A percentile compares a stretch with the other conserved stretches of the same genome.
phyloP scores from a whole-genome alignment of 2,113 vertebrate species.

The Ptychochromis oligacanthus region DNA sequence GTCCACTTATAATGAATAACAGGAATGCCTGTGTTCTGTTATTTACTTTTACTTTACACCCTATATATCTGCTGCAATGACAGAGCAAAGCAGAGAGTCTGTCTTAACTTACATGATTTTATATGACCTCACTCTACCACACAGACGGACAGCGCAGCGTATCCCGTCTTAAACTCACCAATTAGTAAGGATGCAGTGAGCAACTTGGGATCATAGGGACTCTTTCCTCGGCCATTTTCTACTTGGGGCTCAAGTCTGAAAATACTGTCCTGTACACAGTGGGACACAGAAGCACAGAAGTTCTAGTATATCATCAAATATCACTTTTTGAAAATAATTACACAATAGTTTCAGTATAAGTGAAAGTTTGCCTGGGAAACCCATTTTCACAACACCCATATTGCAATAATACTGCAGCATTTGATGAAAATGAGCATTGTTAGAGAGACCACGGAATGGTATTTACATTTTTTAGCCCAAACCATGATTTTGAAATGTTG shows the following conservation, averaged over 20 bases:
- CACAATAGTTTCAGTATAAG: background rate
- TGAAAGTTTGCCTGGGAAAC: background rate
- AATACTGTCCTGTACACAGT: conserved; percentile 86
- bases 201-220: conserved; percentile 96
- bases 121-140: conserved; percentile 22
- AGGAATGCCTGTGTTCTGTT: conserved; percentile 42
- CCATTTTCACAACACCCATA: background rate
- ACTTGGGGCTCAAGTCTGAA: conserved; percentile 89
- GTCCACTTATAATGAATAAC: conserved; percentile 50
- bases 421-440: background rate
- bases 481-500: background rate
- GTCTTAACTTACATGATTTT: conserved; percentile 41
- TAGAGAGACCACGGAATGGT: background rate
- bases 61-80: conserved; percentile 49
- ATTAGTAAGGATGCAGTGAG: conserved; percentile 93
- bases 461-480: background rate
- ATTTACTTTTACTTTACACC: conserved; percentile 44
- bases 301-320: background rate
- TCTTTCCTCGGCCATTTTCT: conserved; percentile 97
- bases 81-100: conserved; percentile 50
- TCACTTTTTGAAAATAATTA: background rate
- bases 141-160: background rate
- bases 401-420: background rate
- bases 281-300: conserved; percentile 18
- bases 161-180: conserved; percentile 78